Base-by-base conservation (phyloP, 1,140 invertebrate species). In the Battus philenor region DNA sequence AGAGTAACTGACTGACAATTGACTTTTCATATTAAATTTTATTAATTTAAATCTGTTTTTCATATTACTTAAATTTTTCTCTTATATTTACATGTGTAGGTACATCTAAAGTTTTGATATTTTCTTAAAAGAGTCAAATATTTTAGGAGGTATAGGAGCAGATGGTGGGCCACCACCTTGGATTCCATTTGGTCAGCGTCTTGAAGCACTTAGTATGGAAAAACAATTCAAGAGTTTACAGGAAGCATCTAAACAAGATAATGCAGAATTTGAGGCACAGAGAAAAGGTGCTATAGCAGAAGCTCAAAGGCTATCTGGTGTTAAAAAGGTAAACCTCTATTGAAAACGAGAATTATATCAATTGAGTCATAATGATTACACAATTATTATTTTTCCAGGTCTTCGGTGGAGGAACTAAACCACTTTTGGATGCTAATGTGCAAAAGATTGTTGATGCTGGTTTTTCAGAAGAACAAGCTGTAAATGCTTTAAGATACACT, bases 181-280 rank as follows among this genome's bases (percentile, higher is more conserved):
- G 94, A 94, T 97, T 52, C 92, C 95, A 27, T 97, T 98, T 88
- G 95, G 95, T 1, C 91, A 94, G 63, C 91, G 91, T 68, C 68
- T 91, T 24, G 89, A 89, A 61, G 82, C 89, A 7, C 78, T 89
- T 22, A 49, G 64, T n/a, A 84, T 90, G 51, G 90, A 93, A 50
- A 87, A 88, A 51, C 89, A 91, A 57, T 94, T 94, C 29, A 94
- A 94, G 72, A 92, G 92, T 49, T 68, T 92, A 9, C 88, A 91
- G 38, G 89, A 90, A 56, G 71, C 87, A 17, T 65, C 59, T 10
- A 88, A 89, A 32, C 87, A 90, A 54, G 90, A 92, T 52, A 92
- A 94, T 78, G 89, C 90, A 9, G 95, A 96, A 68, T 97, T 97
- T 87, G 94, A 95, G 74, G 88, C 91, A 9, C 94, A 95, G 71